phyloP scores from a whole-genome alignment of 2,113 vertebrate species.

The Poeciliopsis occidentalis region DNA sequence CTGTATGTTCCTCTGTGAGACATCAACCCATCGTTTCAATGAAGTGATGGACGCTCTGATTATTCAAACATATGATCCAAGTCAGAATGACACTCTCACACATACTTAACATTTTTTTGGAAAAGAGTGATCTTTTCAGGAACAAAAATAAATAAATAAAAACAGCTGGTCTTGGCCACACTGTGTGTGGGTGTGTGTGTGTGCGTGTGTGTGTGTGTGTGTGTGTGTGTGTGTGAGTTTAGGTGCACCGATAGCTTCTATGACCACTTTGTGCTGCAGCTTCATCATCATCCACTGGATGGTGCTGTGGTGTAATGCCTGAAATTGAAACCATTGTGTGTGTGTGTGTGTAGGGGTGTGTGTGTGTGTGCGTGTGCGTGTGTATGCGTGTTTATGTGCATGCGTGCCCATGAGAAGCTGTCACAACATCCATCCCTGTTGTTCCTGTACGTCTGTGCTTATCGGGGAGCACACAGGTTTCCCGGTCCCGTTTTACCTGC shows the following conservation, averaged over 20 bases:
- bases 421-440: constrained; percentile 59
- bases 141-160: no score
- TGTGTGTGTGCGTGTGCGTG: no score
- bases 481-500: constrained; percentile 51
- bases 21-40: no score
- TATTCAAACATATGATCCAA: no score
- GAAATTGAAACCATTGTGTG: neutral
- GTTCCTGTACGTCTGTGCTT: constrained; percentile 46
- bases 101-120: no score
- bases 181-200: no score
- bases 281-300: constrained; percentile 46
- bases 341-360: neutral
- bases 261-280: neutral
- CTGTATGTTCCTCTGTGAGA: no score
- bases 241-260: neutral
- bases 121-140: no score
- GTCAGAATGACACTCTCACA: no score
- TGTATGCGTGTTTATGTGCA: constrained; percentile 10
- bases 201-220: no score
- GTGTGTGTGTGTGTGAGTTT: neutral
- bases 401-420: constrained; percentile 42
- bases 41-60: no score
- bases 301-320: constrained; percentile 65
- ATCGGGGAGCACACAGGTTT: constrained; percentile 56
- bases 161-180: neutral